Percentiles rank a stretch among this genome's conserved stretches.
Conservation (phyloP, 1,140 invertebrate species). For the Danaus melanippus region DNA sequence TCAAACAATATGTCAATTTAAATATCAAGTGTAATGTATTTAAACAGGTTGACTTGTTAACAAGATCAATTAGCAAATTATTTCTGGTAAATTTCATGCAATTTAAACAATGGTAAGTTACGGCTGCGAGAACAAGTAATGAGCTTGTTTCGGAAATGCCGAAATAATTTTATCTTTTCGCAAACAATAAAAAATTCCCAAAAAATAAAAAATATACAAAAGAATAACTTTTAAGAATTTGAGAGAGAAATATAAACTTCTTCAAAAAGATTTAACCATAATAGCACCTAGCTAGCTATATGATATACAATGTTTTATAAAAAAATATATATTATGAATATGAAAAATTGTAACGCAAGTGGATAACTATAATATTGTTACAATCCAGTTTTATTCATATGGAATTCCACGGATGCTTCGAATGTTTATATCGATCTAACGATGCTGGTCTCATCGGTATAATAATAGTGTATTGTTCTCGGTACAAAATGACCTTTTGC, state of each 20-base stretch:
- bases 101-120: too few species aligned
- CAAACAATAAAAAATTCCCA: too few species aligned
- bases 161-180: too few species aligned
- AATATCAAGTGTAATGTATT: constrained; percentile 10
- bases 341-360: not conserved
- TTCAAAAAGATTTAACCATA: not conserved
- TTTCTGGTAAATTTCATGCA: constrained; percentile 1
- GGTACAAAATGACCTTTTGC: constrained; percentile 30
- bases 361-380: constrained; percentile 3
- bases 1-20: constrained; percentile 14
- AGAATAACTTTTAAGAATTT: too few species aligned
- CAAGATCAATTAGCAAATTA: constrained; percentile 7
- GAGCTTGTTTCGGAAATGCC: too few species aligned
- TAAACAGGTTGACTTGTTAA: constrained; percentile 5
- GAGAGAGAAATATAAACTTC: too few species aligned
- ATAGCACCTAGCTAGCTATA: too few species aligned
- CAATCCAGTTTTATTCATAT: not conserved
- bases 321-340: not conserved
- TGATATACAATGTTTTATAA: not conserved
- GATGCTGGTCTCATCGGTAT: constrained; percentile 29
- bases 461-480: constrained; percentile 47
- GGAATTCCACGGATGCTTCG: constrained; percentile 29
- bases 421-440: constrained; percentile 34
- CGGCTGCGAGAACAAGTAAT: too few species aligned
- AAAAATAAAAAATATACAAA: too few species aligned